Base-by-base conservation (phyloP, 2,797 vertebrate genomes). In the Pangasius macronema region DNA sequence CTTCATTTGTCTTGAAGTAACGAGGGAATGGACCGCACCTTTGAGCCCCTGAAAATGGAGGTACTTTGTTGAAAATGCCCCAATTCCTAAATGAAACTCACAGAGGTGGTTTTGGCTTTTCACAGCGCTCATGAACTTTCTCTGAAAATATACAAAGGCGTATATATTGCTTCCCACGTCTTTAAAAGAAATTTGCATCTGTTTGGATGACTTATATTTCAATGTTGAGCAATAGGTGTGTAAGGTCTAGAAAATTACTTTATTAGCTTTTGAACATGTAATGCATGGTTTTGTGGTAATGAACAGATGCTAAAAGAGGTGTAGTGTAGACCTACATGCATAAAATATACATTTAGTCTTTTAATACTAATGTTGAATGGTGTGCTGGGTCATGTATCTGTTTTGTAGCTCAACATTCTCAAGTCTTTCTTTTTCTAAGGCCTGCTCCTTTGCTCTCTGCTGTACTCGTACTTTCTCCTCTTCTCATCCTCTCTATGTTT, bases 401-500 rank as follows among this genome's bases (percentile, higher is more conserved):
- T 82, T 82, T 49, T 63, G 36, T 63, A 63, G 39, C 39, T 82
- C 80, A 49, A 1, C 57, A 27, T 61, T 81, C 24, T 42, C 13
- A 39, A 59, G 55, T n/a, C 57, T 5, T 42, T n/a, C 57, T 36
- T 46, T 18, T 91, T 87, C 61, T 46, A 39, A 36, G n/a, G n/a
- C 24, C 30, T 20, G 30, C 42, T 85, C 22, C 33, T 51, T 65
- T 79, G 27, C 53, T 86, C 14, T 79, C 42, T 24, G 3, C 59
- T 18, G 49, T 87, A 85, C 90, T 86, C 87, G 14, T 81, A 24
- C 46, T 5, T 86, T 89, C 91, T 91, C 85, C 89, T 91, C 88
- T 91, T 92, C 92, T 89, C 90, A 90, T 88, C 90, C 90, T 91
- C 89, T 91, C 92, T 95, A 94, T 93, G 93, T 93, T 92, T 93